phyloP scores from a whole-genome alignment of 2,797 vertebrate genomes.

The Falco peregrinus region DNA sequence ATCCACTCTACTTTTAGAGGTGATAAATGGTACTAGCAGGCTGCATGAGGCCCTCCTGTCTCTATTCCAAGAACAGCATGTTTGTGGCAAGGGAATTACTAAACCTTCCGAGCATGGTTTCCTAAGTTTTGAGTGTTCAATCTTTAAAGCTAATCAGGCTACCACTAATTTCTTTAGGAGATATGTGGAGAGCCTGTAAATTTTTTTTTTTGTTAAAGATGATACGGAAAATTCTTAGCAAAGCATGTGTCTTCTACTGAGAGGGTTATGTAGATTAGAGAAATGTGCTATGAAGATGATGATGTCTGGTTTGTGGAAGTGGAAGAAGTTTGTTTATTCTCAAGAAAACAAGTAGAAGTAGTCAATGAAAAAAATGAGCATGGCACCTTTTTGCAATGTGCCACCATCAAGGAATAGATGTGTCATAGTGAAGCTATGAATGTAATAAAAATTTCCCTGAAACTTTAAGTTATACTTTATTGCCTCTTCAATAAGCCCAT shows the following conservation, averaged over 20 bases:
- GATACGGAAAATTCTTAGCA: neutral
- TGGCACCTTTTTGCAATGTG: neutral
- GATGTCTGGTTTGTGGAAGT: neutral
- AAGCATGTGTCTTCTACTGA: constrained; percentile 11
- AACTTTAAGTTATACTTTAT: neutral
- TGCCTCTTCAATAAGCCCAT: neutral
- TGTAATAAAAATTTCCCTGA: neutral
- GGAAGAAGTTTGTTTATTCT: neutral
- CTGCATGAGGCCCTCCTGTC: neutral
- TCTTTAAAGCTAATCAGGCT: neutral
- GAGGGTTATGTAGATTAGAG: neutral
- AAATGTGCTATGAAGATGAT: neutral
- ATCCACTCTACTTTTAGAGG: neutral
- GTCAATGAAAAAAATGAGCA: neutral
- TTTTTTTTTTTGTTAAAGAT: neutral
- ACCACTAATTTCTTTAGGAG: neutral
- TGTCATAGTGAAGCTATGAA: neutral
- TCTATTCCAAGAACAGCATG: neutral
- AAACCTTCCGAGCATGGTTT: neutral
- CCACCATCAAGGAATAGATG: neutral
- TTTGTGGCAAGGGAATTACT: neutral
- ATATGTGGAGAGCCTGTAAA: neutral
- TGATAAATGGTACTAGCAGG: neutral
- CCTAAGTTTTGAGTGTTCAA: neutral
- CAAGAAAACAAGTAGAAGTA: neutral